Evolutionary conservation across 2,888 invertebrate species (phyloP).

Genomic region (Cheilosia urbana): DNA sequence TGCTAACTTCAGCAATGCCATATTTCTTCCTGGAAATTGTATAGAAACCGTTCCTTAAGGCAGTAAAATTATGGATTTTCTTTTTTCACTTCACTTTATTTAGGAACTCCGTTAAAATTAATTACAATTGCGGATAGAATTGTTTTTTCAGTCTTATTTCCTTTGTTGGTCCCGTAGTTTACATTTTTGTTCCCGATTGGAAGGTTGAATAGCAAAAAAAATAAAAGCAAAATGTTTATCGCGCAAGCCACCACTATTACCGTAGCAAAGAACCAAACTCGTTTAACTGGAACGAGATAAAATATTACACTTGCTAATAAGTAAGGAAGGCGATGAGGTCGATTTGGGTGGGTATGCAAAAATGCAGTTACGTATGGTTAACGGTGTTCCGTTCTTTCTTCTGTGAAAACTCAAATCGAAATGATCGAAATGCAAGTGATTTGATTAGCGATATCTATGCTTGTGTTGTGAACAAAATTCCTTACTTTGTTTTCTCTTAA

Average conservation of each 20-base stretch:
- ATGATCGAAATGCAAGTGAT: no score
- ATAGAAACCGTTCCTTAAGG: neutral
- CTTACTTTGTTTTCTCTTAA: no score
- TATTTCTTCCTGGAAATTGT: slow-evolving; percentile 2
- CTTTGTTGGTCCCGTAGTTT: slow-evolving; percentile 44
- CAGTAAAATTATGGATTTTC: neutral
- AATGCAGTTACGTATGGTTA: neutral
- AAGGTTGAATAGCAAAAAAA: neutral
- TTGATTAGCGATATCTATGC: no score
- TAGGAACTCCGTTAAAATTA: neutral
- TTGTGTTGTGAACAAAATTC: no score
- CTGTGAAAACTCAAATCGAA: no score
- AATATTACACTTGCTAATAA: neutral
- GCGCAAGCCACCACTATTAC: neutral
- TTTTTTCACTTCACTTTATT: neutral
- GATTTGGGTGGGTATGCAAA: neutral
- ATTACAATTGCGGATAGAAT: neutral
- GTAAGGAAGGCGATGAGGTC: neutral
- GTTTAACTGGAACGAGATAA: slow-evolving; percentile 22
- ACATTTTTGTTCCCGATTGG: slow-evolving; percentile 45
- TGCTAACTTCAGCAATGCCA: slow-evolving; percentile 70
- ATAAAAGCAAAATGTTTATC: neutral
- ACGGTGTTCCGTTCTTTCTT: no score
- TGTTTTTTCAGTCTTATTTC: slow-evolving; percentile 8
- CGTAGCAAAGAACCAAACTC: slow-evolving; percentile 13